Conservation (phyloP, 2,888 invertebrate genomes). For the Oscheius myriophilus region DNA sequence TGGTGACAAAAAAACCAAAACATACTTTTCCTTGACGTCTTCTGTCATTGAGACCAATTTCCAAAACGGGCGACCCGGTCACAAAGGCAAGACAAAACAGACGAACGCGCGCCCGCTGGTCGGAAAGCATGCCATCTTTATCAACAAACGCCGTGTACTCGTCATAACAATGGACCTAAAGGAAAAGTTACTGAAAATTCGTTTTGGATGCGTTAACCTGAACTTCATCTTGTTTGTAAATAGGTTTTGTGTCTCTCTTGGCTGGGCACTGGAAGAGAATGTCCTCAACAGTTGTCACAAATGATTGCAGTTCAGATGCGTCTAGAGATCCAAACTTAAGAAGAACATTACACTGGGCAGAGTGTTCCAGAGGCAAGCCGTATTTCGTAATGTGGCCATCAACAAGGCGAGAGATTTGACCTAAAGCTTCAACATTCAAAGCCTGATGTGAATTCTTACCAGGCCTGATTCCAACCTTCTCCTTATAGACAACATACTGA, state of each 20-base stretch:
- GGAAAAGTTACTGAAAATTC: conserved; percentile 72
- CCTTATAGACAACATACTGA: conserved; percentile 97
- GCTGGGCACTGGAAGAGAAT: conserved; percentile 86
- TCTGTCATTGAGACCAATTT: conserved; percentile 93
- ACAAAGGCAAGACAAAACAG: conserved; percentile 95
- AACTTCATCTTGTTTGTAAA: conserved; percentile 93
- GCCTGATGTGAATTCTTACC: conserved; percentile 77
- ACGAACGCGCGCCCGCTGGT: conserved; percentile 92
- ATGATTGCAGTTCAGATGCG: conserved; percentile 89
- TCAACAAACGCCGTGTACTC: conserved; percentile 74
- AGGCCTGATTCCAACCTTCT: conserved; percentile 92
- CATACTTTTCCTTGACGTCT: conserved; percentile 65
- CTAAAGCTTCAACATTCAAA: conserved; percentile 26
- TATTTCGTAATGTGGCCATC: conserved; percentile 85
- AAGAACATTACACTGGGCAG: conserved; percentile 92
- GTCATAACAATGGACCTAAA: conserved; percentile 70
- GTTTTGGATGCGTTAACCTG: conserved; percentile 78
- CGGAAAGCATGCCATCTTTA: conserved; percentile 80
- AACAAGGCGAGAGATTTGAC: conserved; percentile 57
- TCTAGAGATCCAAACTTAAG: conserved; percentile 91
- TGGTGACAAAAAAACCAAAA: background rate
- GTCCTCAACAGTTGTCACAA: conserved; percentile 91
- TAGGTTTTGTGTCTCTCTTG: conserved; percentile 74
- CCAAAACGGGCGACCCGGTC: conserved; percentile 94
- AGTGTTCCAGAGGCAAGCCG: conserved; percentile 92